Percentiles rank a stretch among this genome's conserved stretches.
Evolutionary conservation across 2,888 invertebrate genomes (phyloP).

Genomic region (Himalopsyche kuldschensis): DNA sequence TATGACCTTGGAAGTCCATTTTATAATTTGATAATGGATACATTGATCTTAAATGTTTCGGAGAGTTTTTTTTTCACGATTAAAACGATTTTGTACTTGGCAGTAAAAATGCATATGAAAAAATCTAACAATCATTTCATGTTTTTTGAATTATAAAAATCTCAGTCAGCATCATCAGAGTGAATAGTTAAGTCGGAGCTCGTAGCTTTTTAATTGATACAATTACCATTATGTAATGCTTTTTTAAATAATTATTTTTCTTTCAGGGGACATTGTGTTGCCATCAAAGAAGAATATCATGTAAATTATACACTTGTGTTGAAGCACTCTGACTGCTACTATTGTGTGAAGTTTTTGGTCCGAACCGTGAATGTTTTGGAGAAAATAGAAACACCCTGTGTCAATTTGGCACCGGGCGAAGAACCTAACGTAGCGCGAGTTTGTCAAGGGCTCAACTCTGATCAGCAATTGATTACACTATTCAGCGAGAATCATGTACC

Average conservation of each 20-base stretch:
- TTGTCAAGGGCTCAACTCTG: slow-evolving; percentile 72
- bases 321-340: slow-evolving; percentile 69
- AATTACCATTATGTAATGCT: too few species aligned
- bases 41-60: too few species aligned
- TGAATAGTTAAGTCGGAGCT: too few species aligned
- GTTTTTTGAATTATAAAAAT: too few species aligned
- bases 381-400: slow-evolving; percentile 84
- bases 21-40: too few species aligned
- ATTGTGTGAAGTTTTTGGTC: slow-evolving; percentile 82
- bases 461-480: slow-evolving; percentile 81
- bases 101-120: too few species aligned
- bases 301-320: slow-evolving; percentile 88
- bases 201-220: too few species aligned
- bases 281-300: slow-evolving; percentile 71
- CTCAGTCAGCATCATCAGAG: too few species aligned
- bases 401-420: slow-evolving; percentile 65
- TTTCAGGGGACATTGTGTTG: slow-evolving; percentile 70
- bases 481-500: slow-evolving; percentile 90
- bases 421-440: slow-evolving; percentile 76
- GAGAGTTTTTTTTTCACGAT: too few species aligned
- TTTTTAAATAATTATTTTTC: neutral
- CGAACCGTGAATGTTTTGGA: slow-evolving; percentile 87
- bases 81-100: too few species aligned
- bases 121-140: too few species aligned
- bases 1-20: too few species aligned